phyloP scores from a whole-genome alignment of 2,113 vertebrate species.

The Trinectes maculatus region DNA sequence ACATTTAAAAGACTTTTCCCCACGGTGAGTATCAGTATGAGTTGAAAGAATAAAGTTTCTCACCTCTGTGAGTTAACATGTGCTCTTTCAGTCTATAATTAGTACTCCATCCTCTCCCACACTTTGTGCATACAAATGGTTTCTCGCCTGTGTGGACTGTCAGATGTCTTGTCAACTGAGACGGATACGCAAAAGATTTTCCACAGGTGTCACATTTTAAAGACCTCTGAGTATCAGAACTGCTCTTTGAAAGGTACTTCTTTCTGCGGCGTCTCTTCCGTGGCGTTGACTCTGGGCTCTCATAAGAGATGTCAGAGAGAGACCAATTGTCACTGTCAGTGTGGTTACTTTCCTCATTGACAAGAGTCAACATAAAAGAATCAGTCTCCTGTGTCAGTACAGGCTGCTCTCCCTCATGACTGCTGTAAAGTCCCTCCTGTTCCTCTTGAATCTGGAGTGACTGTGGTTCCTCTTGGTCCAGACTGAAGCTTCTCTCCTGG shows the following conservation, averaged over 20 bases:
- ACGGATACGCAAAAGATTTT: background rate
- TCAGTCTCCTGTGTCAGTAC: constrained; percentile 3
- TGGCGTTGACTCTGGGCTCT: background rate
- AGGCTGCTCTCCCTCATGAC: constrained; percentile 3
- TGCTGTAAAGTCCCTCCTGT: background rate
- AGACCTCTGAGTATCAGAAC: background rate
- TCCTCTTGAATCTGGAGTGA: background rate
- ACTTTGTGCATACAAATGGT: background rate
- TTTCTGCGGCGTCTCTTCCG: background rate
- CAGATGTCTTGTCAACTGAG: background rate
- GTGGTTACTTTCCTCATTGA: background rate
- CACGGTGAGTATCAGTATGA: too few relatives aligned
- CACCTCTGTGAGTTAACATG: background rate
- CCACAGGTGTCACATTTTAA: constrained; percentile 4
- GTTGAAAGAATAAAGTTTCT: background rate
- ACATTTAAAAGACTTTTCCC: too few relatives aligned
- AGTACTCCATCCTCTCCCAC: background rate
- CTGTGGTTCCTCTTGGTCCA: background rate
- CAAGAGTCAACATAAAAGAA: background rate
- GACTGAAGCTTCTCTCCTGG: background rate
- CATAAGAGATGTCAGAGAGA: background rate
- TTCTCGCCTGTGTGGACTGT: background rate
- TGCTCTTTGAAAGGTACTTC: too few relatives aligned
- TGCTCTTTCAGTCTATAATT: background rate
- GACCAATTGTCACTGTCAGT: background rate